phyloP scores from a whole-genome alignment of 2,888 invertebrate species.

The Synergus umbraculus region DNA sequence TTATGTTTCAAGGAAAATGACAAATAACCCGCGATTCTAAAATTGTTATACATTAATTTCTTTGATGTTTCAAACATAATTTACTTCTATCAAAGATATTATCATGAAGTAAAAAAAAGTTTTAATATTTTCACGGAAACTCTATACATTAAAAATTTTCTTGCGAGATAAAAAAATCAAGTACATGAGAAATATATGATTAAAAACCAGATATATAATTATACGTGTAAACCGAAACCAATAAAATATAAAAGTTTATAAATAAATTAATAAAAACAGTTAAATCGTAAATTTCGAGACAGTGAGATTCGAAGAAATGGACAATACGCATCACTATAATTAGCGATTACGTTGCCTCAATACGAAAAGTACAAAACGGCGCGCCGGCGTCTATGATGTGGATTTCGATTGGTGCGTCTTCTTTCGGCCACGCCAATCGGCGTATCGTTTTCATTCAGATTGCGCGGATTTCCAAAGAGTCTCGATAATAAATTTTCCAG shows the following conservation, averaged over 20 bases:
- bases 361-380: conserved; percentile 40
- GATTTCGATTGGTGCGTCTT: conserved; percentile 57
- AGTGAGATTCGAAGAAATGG: background rate
- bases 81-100: too few relatives aligned
- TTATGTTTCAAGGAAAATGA: background rate
- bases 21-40: background rate
- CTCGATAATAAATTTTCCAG: conserved; percentile 14
- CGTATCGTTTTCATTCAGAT: conserved; percentile 37
- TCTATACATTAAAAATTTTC: too few relatives aligned
- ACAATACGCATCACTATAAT: conserved; percentile 60
- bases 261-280: background rate
- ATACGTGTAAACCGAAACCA: too few relatives aligned
- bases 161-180: too few relatives aligned
- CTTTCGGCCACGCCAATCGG: conserved; percentile 8
- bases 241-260: background rate
- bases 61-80: too few relatives aligned
- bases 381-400: conserved; percentile 52
- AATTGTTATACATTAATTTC: too few relatives aligned
- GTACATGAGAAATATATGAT: too few relatives aligned
- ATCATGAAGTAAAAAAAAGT: too few relatives aligned
- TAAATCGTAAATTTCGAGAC: background rate
- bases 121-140: too few relatives aligned
- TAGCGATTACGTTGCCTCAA: conserved; percentile 63
- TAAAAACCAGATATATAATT: too few relatives aligned
- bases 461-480: conserved; percentile 9